Evolutionary conservation across 1,140 invertebrate species (phyloP).

Genomic region (fruit fly (Drosophila melanogaster)): DNA sequence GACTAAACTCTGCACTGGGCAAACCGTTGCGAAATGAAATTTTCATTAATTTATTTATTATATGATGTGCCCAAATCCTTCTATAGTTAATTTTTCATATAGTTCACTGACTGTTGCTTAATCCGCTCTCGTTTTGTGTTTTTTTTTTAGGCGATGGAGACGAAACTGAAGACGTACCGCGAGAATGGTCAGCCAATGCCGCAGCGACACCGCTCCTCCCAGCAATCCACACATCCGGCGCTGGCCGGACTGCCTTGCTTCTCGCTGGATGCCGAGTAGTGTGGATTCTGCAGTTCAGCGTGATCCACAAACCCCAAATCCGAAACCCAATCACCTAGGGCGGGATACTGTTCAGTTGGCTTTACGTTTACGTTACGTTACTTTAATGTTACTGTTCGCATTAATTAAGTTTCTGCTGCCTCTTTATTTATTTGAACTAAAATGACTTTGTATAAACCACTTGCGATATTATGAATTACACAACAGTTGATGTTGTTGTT

Average conservation of each 20-base stretch:
- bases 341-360: constrained; percentile 30
- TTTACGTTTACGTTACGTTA: constrained; percentile 26
- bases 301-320: background rate
- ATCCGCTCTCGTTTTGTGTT: constrained; percentile 10
- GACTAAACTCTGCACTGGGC: too few relatives aligned
- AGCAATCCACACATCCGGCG: constrained; percentile 33
- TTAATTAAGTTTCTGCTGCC: constrained; percentile 39
- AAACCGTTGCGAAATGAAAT: too few relatives aligned
- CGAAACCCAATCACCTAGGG: background rate
- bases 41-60: too few relatives aligned
- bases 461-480: constrained; percentile 48
- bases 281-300: background rate
- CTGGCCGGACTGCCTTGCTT: constrained; percentile 31
- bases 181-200: constrained; percentile 74
- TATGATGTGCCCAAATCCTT: background rate
- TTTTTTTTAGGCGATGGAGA: constrained; percentile 79
- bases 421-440: constrained; percentile 43
- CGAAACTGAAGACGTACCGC: constrained; percentile 82
- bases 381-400: constrained; percentile 41
- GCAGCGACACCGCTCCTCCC: constrained; percentile 64
- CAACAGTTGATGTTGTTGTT: constrained; percentile 50
- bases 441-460: constrained; percentile 43
- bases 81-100: too few relatives aligned
- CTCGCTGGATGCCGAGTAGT: constrained; percentile 38
- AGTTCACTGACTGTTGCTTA: background rate